phyloP scores from a whole-genome alignment of 1,140 invertebrate species.

The Brachionus angularis region DNA sequence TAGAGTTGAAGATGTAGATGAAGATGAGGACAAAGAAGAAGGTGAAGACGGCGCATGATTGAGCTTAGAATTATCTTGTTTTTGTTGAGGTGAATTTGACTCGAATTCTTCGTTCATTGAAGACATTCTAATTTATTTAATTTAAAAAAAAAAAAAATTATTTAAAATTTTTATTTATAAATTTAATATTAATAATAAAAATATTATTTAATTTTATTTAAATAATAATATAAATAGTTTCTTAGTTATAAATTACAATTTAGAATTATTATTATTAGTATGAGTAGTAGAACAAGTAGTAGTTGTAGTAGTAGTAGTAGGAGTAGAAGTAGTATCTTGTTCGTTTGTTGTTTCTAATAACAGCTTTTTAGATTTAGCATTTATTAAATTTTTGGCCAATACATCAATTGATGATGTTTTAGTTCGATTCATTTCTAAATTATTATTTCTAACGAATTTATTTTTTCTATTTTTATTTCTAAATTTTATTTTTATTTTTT shows the following conservation, averaged over 20 bases:
- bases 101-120: conserved; percentile 28
- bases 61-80: neutral
- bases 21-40: neutral
- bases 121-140: conserved; percentile 41
- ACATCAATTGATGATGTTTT: conserved; percentile 11
- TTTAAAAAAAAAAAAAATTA: neutral
- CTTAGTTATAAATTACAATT: conserved; percentile 10
- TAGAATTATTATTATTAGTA: neutral
- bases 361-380: conserved; percentile 22
- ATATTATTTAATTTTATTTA: neutral
- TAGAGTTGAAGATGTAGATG: neutral
- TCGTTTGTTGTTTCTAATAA: neutral
- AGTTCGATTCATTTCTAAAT: conserved; percentile 16
- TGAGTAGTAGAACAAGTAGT: no score
- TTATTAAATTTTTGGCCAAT: conserved; percentile 34
- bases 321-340: neutral
- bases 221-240: neutral
- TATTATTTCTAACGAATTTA: neutral
- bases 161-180: neutral
- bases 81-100: neutral
- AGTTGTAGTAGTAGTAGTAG: no score
- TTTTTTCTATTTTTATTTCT: neutral
- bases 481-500: conserved; percentile 21
- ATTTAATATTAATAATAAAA: neutral
- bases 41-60: conserved; percentile 6